These are phyloP conservation scores for Sciurus vulgaris DNA, from an alignment of 2,797 vertebrate species.

Conservation along the genomic window DNA sequence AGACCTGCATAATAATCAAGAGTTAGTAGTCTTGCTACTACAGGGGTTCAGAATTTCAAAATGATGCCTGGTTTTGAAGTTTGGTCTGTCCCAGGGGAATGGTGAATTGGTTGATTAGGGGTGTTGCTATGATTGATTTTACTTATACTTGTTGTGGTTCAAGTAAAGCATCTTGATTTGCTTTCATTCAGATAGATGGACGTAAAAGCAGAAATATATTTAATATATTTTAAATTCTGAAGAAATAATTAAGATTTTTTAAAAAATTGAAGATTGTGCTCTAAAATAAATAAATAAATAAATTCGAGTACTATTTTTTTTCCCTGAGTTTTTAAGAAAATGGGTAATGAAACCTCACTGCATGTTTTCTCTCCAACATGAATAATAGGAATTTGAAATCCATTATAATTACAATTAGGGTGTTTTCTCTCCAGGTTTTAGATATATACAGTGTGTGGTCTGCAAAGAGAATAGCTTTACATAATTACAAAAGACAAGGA, in stretches of 20 bases:
- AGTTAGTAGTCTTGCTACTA: conserved; percentile 70
- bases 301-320: conserved; percentile 50
- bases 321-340: conserved; percentile 40
- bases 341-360: conserved; percentile 60
- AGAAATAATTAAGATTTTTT: conserved; percentile 65
- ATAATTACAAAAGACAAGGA: conserved; percentile 83
- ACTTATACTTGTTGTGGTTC: background rate
- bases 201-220: conserved; percentile 61
- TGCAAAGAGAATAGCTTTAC: conserved; percentile 74
- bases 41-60: conserved; percentile 55
- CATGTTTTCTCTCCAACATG: conserved; percentile 68
- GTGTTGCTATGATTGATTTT: background rate
- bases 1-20: conserved; percentile 83
- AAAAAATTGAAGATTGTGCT: conserved; percentile 49
- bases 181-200: conserved; percentile 22
- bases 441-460: conserved; percentile 70
- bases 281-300: conserved; percentile 52
- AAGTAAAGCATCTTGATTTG: conserved; percentile 48
- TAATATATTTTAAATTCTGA: conserved; percentile 22
- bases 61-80: conserved; percentile 49
- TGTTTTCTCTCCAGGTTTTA: conserved; percentile 76
- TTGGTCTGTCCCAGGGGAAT: background rate
- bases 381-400: conserved; percentile 78
- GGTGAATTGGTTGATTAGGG: background rate
- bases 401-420: conserved; percentile 76